phyloP scores from a whole-genome alignment of 2,113 vertebrate species.

The Silurus glanis region DNA sequence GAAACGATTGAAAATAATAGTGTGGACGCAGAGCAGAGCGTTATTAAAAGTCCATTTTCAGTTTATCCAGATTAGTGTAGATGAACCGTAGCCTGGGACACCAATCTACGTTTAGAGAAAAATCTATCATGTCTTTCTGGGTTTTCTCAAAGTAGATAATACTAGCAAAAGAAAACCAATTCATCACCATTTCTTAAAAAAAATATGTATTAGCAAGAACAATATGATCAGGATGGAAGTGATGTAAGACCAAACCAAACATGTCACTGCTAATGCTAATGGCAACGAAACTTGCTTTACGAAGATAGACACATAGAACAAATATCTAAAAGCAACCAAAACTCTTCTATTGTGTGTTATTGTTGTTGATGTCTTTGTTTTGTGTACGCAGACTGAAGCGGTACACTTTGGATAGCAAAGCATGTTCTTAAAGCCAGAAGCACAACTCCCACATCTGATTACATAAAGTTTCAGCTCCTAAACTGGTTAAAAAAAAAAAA shows the following conservation, averaged over 20 bases:
- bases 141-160: not conserved
- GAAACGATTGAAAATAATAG: too few relatives aligned
- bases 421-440: not conserved
- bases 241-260: not conserved
- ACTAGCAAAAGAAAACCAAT: not conserved
- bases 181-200: too few relatives aligned
- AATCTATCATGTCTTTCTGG: not conserved
- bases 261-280: not conserved
- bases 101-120: not conserved
- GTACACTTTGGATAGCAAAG: not conserved
- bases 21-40: too few relatives aligned
- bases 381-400: not conserved
- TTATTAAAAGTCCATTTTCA: too few relatives aligned
- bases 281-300: not conserved
- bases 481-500: not conserved
- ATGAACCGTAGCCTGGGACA: not conserved
- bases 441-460: slow-evolving; percentile 14
- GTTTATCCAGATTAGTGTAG: too few relatives aligned
- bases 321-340: not conserved
- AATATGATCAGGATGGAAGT: not conserved
- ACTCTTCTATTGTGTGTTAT: not conserved
- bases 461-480: not conserved
- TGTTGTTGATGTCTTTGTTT: slow-evolving; percentile 13
- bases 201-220: too few relatives aligned
- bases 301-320: not conserved